Conservation (phyloP, 2,113 vertebrate species). For the Mastomys natalensis region DNA sequence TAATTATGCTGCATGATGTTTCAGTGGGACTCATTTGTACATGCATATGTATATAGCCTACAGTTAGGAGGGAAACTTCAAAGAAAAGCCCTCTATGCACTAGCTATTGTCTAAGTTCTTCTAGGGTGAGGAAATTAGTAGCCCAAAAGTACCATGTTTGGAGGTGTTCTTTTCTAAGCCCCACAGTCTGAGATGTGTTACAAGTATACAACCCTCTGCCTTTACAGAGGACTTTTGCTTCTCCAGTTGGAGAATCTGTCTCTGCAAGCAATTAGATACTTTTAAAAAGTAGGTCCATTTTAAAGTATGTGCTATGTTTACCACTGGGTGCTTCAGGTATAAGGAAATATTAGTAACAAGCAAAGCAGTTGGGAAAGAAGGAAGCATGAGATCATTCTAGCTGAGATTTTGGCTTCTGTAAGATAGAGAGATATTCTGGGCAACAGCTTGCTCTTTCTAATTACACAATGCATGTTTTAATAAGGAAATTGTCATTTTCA, state of each 20-base stretch:
- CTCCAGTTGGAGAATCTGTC: fast-evolving
- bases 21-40: not conserved
- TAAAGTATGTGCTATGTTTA: not conserved
- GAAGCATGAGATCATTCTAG: not conserved
- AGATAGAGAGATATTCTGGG: not conserved
- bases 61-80: not conserved
- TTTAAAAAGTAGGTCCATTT: not conserved
- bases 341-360: not conserved
- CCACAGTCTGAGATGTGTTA: not conserved
- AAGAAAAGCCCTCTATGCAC: not conserved
- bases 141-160: not conserved
- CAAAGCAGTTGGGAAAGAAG: not conserved
- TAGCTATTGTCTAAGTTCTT: not conserved
- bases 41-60: not conserved
- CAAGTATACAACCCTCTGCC: not conserved
- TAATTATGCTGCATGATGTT: not conserved
- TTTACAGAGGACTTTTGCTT: conserved; percentile 15
- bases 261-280: not conserved
- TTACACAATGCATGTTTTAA: not conserved
- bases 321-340: not conserved
- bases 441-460: not conserved
- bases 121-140: not conserved
- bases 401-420: not conserved
- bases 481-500: not conserved
- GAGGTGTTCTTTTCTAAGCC: not conserved